Percentiles rank a stretch among this genome's conserved stretches.
phyloP scores from a whole-genome alignment of 2,113 vertebrate genomes.

The Myrmecophaga tridactyla region DNA sequence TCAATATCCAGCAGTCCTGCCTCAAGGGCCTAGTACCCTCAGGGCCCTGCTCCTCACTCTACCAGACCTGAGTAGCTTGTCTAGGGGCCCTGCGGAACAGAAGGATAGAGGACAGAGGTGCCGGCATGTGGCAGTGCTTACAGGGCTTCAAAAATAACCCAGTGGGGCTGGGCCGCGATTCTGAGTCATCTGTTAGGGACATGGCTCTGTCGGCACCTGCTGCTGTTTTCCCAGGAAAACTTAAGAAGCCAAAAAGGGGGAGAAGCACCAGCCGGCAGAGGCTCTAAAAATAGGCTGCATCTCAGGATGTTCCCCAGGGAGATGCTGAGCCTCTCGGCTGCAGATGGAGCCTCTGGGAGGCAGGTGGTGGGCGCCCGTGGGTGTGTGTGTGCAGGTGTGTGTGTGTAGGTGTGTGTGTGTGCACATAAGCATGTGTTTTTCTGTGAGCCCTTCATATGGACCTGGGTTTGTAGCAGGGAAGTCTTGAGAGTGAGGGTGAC shows the following conservation, averaged over 20 bases:
- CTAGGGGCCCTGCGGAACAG: not conserved
- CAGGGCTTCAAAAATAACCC: conserved; percentile 85
- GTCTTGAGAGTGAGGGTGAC: not conserved
- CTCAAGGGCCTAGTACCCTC: conserved; percentile 23
- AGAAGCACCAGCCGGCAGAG: conserved; percentile 73
- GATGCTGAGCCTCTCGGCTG: conserved; percentile 64
- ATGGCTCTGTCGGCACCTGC: conserved; percentile 79
- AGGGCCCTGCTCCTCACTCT: not conserved
- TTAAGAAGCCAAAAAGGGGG: conserved; percentile 76
- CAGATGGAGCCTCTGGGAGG: conserved; percentile 74
- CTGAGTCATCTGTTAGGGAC: conserved; percentile 83
- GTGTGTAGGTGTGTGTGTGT: not conserved
- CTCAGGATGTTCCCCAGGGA: conserved; percentile 72
- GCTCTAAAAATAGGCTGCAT: conserved; percentile 75
- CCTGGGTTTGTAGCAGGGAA: not conserved
- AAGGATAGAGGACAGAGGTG: conserved; percentile 76
- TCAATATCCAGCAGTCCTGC: not conserved
- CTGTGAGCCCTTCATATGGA: conserved; percentile 11
- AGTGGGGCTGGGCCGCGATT: conserved; percentile 81
- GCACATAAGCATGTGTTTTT: conserved; percentile 28
- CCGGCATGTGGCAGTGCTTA: conserved; percentile 65
- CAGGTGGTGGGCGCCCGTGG: conserved; percentile 74
- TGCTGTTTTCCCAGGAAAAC: conserved; percentile 78
- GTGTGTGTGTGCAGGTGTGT: conserved; percentile 20
- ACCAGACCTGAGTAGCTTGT: not conserved